Evolutionary conservation across 2,797 vertebrate species (phyloP).

Genomic region (Gadopsis marmoratus): DNA sequence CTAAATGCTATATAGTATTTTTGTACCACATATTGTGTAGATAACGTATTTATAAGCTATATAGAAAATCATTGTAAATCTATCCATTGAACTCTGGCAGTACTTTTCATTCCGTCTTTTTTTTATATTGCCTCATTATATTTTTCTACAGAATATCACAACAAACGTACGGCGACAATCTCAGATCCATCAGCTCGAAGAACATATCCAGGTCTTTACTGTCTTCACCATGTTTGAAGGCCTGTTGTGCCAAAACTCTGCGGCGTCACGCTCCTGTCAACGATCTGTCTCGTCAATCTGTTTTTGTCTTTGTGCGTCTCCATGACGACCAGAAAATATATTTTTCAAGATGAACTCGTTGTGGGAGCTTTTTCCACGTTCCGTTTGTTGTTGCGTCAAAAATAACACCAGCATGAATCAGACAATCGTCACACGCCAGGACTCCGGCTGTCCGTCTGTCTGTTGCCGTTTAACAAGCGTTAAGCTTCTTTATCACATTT

Average conservation of each 20-base stretch:
- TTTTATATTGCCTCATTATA: slow-evolving; percentile 87
- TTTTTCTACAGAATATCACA: slow-evolving; percentile 85
- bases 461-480: no score
- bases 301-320: slow-evolving; percentile 48
- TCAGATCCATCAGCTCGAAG: slow-evolving; percentile 60
- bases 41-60: slow-evolving; percentile 95
- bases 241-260: slow-evolving; percentile 69
- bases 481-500: neutral
- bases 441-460: neutral
- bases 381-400: slow-evolving; percentile 13
- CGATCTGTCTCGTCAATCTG: slow-evolving; percentile 27
- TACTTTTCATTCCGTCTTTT: slow-evolving; percentile 90
- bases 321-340: slow-evolving; percentile 40
- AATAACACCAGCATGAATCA: slow-evolving; percentile 64
- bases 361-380: neutral
- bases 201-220: slow-evolving; percentile 70
- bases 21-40: slow-evolving; percentile 92
- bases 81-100: slow-evolving; percentile 90
- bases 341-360: slow-evolving; percentile 42
- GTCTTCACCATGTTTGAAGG: slow-evolving; percentile 57
- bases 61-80: slow-evolving; percentile 89
- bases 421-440: slow-evolving; percentile 43
- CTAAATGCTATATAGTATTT: slow-evolving; percentile 89
- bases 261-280: slow-evolving; percentile 24
- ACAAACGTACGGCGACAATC: slow-evolving; percentile 84